Conservation (phyloP, 1,140 invertebrate genomes). For the Cyphomyrmex costatus region DNA sequence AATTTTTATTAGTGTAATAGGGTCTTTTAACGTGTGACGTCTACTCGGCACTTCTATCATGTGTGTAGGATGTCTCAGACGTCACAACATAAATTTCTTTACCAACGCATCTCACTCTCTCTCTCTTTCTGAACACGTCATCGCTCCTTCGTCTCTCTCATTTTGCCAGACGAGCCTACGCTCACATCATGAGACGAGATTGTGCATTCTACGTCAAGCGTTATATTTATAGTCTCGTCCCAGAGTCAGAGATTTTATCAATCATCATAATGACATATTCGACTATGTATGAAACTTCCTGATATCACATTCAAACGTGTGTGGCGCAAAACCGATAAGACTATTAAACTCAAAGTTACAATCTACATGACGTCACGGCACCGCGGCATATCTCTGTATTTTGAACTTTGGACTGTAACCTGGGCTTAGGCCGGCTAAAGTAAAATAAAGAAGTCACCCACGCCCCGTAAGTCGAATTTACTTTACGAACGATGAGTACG, state of each 20-base stretch:
- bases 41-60: background rate
- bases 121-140: slow-evolving; percentile 34
- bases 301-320: background rate
- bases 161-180: background rate
- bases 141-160: background rate
- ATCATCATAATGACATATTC: slow-evolving; percentile 11
- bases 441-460: slow-evolving; percentile 32
- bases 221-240: slow-evolving; percentile 61
- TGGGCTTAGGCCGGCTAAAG: background rate
- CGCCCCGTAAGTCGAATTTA: slow-evolving; percentile 23
- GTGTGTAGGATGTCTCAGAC: background rate
- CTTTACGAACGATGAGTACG: slow-evolving; percentile 42
- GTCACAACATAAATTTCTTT: slow-evolving; percentile 6
- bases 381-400: background rate
- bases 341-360: background rate
- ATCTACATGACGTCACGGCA: too few relatives aligned
- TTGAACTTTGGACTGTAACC: background rate
- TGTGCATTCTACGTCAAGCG: slow-evolving; percentile 60
- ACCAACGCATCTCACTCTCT: background rate
- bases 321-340: background rate
- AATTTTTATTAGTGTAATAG: background rate
- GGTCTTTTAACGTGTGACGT: background rate
- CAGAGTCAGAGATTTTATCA: slow-evolving; percentile 3
- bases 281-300: background rate
- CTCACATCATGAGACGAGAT: background rate